Conservation (phyloP, 2,888 invertebrate species). For the Tenthredo notha region DNA sequence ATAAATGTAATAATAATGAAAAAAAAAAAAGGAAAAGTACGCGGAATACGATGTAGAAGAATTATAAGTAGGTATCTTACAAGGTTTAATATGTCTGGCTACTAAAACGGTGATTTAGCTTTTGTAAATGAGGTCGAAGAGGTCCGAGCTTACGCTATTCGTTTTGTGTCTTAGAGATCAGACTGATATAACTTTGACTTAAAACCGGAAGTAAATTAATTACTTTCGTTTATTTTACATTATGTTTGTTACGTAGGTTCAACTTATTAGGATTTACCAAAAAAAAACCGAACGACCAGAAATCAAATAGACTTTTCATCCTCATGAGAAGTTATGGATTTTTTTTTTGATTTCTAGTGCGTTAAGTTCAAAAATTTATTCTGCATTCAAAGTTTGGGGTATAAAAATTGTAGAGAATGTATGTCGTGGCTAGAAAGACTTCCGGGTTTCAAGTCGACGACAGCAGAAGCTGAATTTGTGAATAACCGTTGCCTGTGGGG, state of each 20-base stretch:
- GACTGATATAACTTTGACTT: neutral
- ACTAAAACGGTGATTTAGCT: neutral
- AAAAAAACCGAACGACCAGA: neutral
- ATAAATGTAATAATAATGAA: neutral
- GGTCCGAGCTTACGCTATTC: neutral
- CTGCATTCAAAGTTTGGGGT: neutral
- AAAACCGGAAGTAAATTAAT: neutral
- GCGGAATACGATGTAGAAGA: neutral
- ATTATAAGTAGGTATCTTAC: neutral
- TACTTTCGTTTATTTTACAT: neutral
- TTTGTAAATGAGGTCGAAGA: neutral
- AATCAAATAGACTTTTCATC: too few species aligned
- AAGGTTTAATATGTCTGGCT: neutral
- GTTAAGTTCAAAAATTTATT: neutral
- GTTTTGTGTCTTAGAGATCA: neutral
- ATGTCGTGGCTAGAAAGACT: slow-evolving; percentile 5
- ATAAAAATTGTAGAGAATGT: neutral
- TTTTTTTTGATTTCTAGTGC: neutral
- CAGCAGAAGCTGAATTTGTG: slow-evolving; percentile 41
- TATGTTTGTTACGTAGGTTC: neutral
- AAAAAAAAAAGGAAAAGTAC: neutral
- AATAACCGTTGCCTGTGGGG: slow-evolving; percentile 38
- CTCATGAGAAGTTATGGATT: too few species aligned
- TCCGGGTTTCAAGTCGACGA: slow-evolving; percentile 31
- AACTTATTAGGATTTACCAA: neutral